These are phyloP conservation scores for Melolontha melolontha DNA, from an alignment of 2,888 invertebrate species.

Conservation along the genomic window DNA sequence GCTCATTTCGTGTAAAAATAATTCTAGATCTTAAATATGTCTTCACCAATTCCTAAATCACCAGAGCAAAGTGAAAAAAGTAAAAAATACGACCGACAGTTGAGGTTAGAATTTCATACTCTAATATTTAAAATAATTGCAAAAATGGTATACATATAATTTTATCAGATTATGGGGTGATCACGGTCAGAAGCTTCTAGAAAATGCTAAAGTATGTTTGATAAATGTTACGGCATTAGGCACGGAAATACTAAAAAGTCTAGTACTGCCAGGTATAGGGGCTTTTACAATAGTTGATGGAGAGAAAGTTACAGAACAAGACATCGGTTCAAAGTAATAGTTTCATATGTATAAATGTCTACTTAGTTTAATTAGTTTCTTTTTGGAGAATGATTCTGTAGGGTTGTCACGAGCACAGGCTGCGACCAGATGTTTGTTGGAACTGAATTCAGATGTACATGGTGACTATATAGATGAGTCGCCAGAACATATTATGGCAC, in stretches of 20 bases:
- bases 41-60: constrained; percentile 75
- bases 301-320: constrained; percentile 87
- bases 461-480: constrained; percentile 94
- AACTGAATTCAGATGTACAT: constrained; percentile 92
- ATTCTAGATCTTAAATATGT: constrained; percentile 61
- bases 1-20: too few relatives aligned
- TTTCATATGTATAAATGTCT: constrained; percentile 11
- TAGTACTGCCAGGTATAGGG: constrained; percentile 94
- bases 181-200: constrained; percentile 92
- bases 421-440: constrained; percentile 83
- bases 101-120: constrained; percentile 61
- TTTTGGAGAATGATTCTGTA: constrained; percentile 84
- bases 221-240: constrained; percentile 94
- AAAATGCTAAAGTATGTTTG: constrained; percentile 90
- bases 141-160: constrained; percentile 10
- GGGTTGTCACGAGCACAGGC: constrained; percentile 88
- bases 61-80: constrained; percentile 76
- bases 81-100: constrained; percentile 81
- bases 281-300: constrained; percentile 94
- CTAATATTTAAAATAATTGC: constrained; percentile 2
- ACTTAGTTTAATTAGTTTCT: constrained; percentile 76
- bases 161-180: constrained; percentile 93
- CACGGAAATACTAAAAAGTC: constrained; percentile 94
- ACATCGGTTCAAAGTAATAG: constrained; percentile 90
- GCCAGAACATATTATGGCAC: constrained; percentile 83